phyloP scores from a whole-genome alignment of 2,113 vertebrate genomes.

The Myiopsitta monachus region DNA sequence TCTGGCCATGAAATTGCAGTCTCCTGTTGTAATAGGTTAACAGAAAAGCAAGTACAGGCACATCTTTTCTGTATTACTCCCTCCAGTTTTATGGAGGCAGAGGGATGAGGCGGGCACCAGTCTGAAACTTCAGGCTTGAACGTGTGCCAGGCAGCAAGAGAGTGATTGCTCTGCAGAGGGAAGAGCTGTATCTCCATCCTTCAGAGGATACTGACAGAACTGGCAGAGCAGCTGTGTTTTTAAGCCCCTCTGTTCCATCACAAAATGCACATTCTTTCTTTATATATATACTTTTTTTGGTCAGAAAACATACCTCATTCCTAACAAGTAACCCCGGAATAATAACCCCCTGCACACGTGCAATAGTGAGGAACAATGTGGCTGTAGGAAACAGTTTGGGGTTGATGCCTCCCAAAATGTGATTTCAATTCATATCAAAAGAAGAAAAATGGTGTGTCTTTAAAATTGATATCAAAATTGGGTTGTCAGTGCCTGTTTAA shows the following conservation, averaged over 20 bases:
- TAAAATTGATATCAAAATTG: neutral
- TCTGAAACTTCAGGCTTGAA: constrained; percentile 36
- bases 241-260: neutral
- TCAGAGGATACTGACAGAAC: constrained; percentile 7
- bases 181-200: constrained; percentile 25
- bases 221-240: constrained; percentile 16
- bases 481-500: neutral
- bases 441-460: neutral
- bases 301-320: constrained; percentile 1
- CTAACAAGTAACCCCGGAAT: constrained; percentile 4
- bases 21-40: neutral
- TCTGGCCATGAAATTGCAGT: neutral
- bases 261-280: constrained; percentile 41
- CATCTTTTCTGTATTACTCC: constrained; percentile 58
- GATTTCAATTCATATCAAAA: neutral
- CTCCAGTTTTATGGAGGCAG: constrained; percentile 49
- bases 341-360: constrained; percentile 1
- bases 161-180: constrained; percentile 49
- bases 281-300: neutral
- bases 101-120: constrained; percentile 49
- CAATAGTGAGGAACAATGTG: neutral
- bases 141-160: constrained; percentile 1
- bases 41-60: constrained; percentile 20
- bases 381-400: neutral
- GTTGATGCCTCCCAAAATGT: neutral